phyloP scores from a whole-genome alignment of 1,140 invertebrate species.

The Brachionus rotundiformis region DNA sequence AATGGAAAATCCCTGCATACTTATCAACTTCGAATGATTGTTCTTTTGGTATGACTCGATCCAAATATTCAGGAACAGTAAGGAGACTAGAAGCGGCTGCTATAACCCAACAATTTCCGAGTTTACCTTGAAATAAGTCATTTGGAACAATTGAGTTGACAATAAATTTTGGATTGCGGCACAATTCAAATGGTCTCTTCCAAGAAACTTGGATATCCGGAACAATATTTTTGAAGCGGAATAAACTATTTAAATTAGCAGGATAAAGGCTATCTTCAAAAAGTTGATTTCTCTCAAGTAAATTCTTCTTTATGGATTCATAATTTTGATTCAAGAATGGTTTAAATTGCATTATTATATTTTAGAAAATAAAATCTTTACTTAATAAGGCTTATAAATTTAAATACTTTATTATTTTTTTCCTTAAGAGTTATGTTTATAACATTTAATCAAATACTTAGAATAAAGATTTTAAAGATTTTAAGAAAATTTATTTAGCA shows the following conservation, averaged over 20 bases:
- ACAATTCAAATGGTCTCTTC: slow-evolving; percentile 33
- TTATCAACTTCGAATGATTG: slow-evolving; percentile 28
- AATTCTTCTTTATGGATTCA: neutral
- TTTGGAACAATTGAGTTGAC: neutral
- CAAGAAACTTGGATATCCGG: neutral
- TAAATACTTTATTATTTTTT: too few species aligned
- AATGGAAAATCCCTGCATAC: slow-evolving; percentile 61
- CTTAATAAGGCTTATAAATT: too few species aligned
- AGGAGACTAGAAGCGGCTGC: neutral
- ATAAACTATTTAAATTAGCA: slow-evolving; percentile 66
- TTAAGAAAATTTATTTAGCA: too few species aligned
- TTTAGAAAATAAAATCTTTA: neutral
- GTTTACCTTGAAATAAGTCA: slow-evolving; percentile 8
- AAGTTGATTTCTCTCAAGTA: neutral
- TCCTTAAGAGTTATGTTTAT: too few species aligned
- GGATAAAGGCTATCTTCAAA: slow-evolving; percentile 38
- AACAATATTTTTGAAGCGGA: slow-evolving; percentile 58
- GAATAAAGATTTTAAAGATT: too few species aligned
- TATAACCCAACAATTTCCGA: slow-evolving; percentile 49
- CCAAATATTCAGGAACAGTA: neutral
- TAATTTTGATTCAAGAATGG: slow-evolving; percentile 44
- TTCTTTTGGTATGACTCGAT: slow-evolving; percentile 32
- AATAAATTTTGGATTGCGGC: slow-evolving; percentile 35
- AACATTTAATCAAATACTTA: too few species aligned
- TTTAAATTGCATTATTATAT: slow-evolving; percentile 9